Percentiles rank a stretch among this genome's conserved stretches.
These are phyloP conservation scores for Diaprepes abbreviatus DNA, from an alignment of 2,888 invertebrate species.

Conservation along the genomic window DNA sequence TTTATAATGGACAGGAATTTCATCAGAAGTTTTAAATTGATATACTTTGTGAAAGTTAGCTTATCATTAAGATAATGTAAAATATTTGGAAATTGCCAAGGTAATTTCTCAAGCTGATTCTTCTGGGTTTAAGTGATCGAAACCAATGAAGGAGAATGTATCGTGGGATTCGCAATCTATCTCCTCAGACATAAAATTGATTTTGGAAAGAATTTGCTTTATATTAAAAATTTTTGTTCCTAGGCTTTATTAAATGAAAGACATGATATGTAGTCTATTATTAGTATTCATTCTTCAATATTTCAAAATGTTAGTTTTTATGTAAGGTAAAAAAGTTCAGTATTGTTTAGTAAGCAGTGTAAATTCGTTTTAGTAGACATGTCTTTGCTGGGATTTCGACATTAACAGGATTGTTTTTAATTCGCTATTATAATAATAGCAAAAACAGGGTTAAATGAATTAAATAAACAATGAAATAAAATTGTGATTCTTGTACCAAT, in stretches of 20 bases:
- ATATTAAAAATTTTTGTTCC: slow-evolving; percentile 12
- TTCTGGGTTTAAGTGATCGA: no score
- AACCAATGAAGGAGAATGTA: neutral
- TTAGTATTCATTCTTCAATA: slow-evolving; percentile 4
- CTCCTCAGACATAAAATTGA: neutral
- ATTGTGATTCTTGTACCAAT: no score
- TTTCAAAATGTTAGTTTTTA: neutral
- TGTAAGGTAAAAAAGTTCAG: slow-evolving; percentile 3
- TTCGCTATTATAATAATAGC: no score
- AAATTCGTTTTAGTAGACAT: slow-evolving; percentile 8
- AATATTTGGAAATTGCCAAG: slow-evolving; percentile 39
- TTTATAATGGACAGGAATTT: no score
- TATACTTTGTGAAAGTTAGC: no score
- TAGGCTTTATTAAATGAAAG: no score
- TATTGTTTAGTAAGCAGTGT: slow-evolving; percentile 2
- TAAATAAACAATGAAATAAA: no score
- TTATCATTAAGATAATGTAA: no score
- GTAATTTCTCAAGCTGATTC: neutral
- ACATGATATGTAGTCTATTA: slow-evolving; percentile 1
- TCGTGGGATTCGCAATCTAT: neutral
- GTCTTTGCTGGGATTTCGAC: slow-evolving; percentile 4
- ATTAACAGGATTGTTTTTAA: no score
- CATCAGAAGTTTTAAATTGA: no score
- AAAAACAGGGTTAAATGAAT: no score
- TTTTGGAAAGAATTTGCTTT: no score